Evolutionary conservation across 2,888 invertebrate genomes (phyloP), one percentile per base, ranked within the genome.

Genomic region (Metopia argyrocephala): DNA sequence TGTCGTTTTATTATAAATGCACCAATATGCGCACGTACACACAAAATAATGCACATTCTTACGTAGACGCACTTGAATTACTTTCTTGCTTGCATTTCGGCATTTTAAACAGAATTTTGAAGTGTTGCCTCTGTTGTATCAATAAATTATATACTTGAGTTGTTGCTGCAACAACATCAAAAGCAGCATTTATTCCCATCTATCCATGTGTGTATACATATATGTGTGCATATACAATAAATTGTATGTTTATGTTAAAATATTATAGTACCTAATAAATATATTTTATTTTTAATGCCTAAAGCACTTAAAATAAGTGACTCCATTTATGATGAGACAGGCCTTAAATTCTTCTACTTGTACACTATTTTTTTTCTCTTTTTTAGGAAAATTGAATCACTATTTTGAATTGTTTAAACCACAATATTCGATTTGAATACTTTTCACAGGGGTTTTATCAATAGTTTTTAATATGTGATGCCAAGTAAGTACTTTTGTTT

Each of bases 61-160:
- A 20, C 20, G 18, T 12, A 20, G 12, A 59, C 46, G 25, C 21
- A 54, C 54, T 68, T 68, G 18, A 65, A 61, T 71, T 65, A 59
- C 59, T 70, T 65, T 52, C 31, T 52, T 48, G 38, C 27, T 6
- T 62, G 59, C 46, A 62, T 62, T 62, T 68, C 27, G 75, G 71
- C 78, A 64, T 64, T 78, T 57, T 28, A 28, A 69, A 56, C 70
- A 18, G 56, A 65, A 62, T 73, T 66, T 75, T 82, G 78, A 82
- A 82, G 82, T 82, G 78, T 75, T 74, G 74, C 73, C 57, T 66
- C 64, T 45, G 68, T 78, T 75, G 82, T 75, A 46, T 62, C 82
- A 75, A 78, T 82, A 78, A 82, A 82, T 82, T 78, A 78, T 66
- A 71, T 48, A 78, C 80, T 81, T 74, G 74, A 81, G 73, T 74